phyloP scores from a whole-genome alignment of 2,888 invertebrate species.

The Scaptomyza cyrtandrae region DNA sequence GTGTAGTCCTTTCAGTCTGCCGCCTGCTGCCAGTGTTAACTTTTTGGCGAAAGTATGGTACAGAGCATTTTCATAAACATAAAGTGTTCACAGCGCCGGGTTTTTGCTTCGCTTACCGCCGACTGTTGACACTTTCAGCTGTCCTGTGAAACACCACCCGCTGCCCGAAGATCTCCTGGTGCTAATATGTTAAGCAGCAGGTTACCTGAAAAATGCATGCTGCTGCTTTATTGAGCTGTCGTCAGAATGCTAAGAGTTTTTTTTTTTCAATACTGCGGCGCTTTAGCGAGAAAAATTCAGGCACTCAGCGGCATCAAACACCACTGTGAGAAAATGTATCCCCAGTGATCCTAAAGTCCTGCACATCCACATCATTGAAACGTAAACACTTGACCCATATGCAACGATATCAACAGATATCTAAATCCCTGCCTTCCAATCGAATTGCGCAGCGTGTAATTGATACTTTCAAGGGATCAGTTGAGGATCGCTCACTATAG shows the following conservation, averaged over 20 bases:
- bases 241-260: conserved; percentile 12
- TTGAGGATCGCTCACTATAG: conserved; percentile 31
- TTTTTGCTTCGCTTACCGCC: conserved; percentile 34
- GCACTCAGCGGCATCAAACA: conserved; percentile 17
- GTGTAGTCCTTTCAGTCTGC: conserved; percentile 12
- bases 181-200: conserved; percentile 80
- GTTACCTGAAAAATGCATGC: conserved; percentile 38
- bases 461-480: conserved; percentile 53
- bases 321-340: conserved; percentile 48
- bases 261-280: conserved; percentile 21
- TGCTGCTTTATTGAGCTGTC: conserved; percentile 48
- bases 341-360: background rate
- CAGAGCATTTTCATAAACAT: conserved; percentile 33
- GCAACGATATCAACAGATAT: conserved; percentile 43
- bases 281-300: conserved; percentile 36
- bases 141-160: conserved; percentile 49
- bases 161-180: conserved; percentile 58
- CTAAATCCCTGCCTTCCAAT: conserved; percentile 12
- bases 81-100: conserved; percentile 34
- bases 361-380: conserved; percentile 7
- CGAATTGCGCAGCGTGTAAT: conserved; percentile 54
- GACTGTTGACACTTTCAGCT: conserved; percentile 77
- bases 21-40: conserved; percentile 40
- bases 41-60: conserved; percentile 37
- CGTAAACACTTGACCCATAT: conserved; percentile 70